phyloP scores from a whole-genome alignment of 2,888 invertebrate species.

The Bembecia ichneumoniformis region DNA sequence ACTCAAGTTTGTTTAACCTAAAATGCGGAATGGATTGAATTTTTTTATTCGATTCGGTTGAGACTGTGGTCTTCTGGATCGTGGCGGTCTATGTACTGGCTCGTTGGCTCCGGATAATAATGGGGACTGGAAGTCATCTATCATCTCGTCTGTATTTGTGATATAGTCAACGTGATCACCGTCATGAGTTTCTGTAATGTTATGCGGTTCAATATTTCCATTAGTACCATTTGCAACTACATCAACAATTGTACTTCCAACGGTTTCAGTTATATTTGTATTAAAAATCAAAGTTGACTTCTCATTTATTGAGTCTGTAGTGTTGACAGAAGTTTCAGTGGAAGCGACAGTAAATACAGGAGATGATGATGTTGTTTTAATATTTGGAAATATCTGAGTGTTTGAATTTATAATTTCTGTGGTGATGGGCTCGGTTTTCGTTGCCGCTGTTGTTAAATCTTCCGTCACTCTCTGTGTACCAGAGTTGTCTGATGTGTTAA shows the following conservation, averaged over 20 bases:
- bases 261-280: neutral
- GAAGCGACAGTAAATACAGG: neutral
- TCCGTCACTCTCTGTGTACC: neutral
- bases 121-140: slow-evolving; percentile 56
- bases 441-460: neutral
- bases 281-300: neutral
- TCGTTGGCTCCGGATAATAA: slow-evolving; percentile 59
- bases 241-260: neutral
- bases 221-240: neutral
- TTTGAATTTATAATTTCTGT: neutral
- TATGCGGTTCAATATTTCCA: slow-evolving; percentile 2
- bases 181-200: slow-evolving; percentile 2
- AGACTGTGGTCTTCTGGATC: slow-evolving; percentile 50
- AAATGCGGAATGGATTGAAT: slow-evolving; percentile 64
- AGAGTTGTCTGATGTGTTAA: neutral
- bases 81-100: slow-evolving; percentile 49
- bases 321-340: neutral
- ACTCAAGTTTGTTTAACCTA: slow-evolving; percentile 38
- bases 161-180: slow-evolving; percentile 14
- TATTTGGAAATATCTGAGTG: neutral
- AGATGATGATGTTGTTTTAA: neutral
- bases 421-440: neutral
- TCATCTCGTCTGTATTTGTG: slow-evolving; percentile 28
- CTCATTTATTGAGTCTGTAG: neutral
- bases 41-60: slow-evolving; percentile 45